A percentile compares a stretch with the other conserved stretches of the same genome.
These are phyloP conservation scores for Melanotaenia parkinsoni DNA, from an alignment of 2,797 vertebrate genomes.

Conservation along the genomic window DNA sequence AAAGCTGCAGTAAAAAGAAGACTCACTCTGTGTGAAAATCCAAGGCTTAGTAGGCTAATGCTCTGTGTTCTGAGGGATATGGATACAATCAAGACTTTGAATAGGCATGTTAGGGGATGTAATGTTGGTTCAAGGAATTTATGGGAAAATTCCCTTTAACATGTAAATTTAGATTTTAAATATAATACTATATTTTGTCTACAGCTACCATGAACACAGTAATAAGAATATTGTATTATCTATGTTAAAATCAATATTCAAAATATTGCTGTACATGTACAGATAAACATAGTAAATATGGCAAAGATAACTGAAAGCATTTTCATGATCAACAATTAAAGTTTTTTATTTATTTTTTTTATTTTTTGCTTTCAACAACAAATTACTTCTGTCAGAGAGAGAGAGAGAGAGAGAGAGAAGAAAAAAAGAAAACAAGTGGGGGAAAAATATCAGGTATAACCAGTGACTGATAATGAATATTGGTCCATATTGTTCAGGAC, in stretches of 20 bases:
- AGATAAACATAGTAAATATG: too few relatives aligned
- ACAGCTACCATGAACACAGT: not conserved
- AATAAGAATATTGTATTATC: not conserved
- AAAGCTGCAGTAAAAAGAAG: not conserved
- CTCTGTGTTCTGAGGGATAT: not conserved
- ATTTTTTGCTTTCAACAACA: too few relatives aligned
- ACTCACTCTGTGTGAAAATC: not conserved
- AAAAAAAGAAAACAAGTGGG: not conserved
- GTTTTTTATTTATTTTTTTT: too few relatives aligned
- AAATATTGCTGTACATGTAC: not conserved
- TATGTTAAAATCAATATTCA: not conserved
- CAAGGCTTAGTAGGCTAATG: not conserved
- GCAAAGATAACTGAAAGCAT: not conserved
- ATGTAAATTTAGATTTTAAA: not conserved
- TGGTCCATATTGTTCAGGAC: constrained; percentile 50
- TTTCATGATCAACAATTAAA: not conserved
- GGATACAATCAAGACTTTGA: not conserved
- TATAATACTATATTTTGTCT: not conserved
- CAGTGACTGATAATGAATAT: constrained; percentile 15
- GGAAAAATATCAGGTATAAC: constrained; percentile 3
- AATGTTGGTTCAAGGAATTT: not conserved
- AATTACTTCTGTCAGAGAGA: too few relatives aligned
- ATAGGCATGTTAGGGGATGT: not conserved
- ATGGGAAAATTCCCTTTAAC: not conserved
- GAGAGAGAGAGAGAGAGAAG: too few relatives aligned